Conservation (phyloP, 2,113 vertebrate species). For the Orcinus orca region DNA sequence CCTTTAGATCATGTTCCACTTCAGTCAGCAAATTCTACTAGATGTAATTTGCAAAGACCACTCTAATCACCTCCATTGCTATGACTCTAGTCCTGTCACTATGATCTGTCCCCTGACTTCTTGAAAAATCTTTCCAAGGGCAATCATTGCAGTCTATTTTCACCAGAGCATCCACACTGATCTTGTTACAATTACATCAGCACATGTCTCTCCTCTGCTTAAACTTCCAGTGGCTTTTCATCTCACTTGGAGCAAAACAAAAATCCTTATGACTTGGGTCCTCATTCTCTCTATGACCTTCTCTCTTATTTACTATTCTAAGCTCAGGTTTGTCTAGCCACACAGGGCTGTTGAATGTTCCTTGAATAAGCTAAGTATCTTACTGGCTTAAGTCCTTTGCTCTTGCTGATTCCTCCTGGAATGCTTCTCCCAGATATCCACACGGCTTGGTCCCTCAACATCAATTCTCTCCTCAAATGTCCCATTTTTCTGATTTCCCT, state of each 20-base stretch:
- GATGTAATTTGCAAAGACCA: not conserved
- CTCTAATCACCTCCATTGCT: not conserved
- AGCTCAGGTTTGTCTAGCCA: not conserved
- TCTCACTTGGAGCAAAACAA: not conserved
- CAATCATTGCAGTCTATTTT: not conserved
- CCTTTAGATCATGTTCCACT: not conserved
- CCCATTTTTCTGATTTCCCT: not conserved
- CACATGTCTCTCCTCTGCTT: not conserved
- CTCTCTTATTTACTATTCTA: not conserved
- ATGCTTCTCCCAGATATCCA: not conserved
- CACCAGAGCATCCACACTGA: not conserved
- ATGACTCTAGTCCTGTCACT: not conserved
- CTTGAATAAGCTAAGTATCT: not conserved
- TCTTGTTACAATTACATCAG: not conserved
- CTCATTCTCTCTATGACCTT: not conserved
- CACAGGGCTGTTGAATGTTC: too few relatives aligned
- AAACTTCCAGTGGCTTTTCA: not conserved
- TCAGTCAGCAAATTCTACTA: not conserved
- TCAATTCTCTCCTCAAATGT: not conserved
- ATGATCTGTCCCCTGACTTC: not conserved
- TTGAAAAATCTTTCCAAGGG: too few relatives aligned
- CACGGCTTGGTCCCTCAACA: not conserved
- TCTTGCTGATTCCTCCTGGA: not conserved
- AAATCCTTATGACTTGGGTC: not conserved
- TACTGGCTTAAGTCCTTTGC: not conserved